phyloP scores from a whole-genome alignment of 2,888 invertebrate species.

The Ectemnius cavifrons region DNA sequence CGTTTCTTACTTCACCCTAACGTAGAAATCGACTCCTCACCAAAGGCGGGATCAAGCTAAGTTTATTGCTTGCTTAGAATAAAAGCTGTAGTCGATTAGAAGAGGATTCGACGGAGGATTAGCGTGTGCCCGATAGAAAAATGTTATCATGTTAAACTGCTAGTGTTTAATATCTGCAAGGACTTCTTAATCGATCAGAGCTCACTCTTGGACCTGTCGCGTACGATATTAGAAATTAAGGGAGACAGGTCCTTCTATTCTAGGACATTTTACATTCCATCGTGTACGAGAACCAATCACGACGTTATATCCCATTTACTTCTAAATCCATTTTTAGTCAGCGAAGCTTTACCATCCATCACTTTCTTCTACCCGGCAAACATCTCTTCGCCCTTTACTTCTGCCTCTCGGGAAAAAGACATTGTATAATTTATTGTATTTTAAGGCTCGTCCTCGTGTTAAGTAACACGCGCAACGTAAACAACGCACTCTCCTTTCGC shows the following conservation, averaged over 20 bases:
- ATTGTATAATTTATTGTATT: conserved; percentile 71
- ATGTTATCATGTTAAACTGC: no score
- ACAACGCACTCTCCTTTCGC: no score
- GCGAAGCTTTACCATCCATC: conserved; percentile 16
- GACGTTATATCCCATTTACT: conserved; percentile 35
- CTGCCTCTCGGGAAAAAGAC: conserved; percentile 60
- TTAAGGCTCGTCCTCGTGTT: not conserved
- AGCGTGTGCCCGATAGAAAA: not conserved
- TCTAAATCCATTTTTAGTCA: conserved; percentile 42
- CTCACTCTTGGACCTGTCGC: no score
- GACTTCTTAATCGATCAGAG: no score
- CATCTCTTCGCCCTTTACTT: conserved; percentile 59
- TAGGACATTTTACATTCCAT: conserved; percentile 72
- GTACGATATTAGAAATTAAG: no score
- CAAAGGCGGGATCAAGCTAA: not conserved
- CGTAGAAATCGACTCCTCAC: not conserved
- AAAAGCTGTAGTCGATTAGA: no score
- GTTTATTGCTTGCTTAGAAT: no score
- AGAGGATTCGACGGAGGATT: not conserved
- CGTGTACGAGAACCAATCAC: conserved; percentile 39
- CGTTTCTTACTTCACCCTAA: not conserved
- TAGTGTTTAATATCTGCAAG: no score
- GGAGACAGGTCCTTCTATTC: not conserved
- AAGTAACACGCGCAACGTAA: no score
- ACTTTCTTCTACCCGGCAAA: conserved; percentile 27